These are phyloP conservation scores for Drosophila mojavensis DNA, from an alignment of 1,140 invertebrate genomes.

Conservation along the genomic window DNA sequence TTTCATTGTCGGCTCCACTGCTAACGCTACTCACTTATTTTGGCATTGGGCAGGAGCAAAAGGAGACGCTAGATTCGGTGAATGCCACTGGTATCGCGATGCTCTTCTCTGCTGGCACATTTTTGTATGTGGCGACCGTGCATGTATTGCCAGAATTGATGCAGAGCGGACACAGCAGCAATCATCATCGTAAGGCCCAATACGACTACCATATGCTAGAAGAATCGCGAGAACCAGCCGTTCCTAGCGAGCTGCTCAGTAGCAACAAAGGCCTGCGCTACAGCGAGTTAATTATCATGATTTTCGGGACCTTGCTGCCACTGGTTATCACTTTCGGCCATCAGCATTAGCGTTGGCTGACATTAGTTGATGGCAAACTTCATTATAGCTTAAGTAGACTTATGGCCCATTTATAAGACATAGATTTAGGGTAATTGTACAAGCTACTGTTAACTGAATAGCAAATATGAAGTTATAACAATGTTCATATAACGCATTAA, in stretches of 20 bases:
- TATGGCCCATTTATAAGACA: background rate
- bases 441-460: background rate
- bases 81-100: conserved; percentile 97
- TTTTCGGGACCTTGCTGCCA: conserved; percentile 86
- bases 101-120: conserved; percentile 99
- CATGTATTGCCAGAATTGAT: conserved; percentile 98
- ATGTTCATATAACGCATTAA: too few relatives aligned
- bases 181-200: conserved; percentile 68
- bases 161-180: conserved; percentile 74
- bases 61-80: conserved; percentile 90
- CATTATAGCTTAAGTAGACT: background rate
- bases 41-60: conserved; percentile 94
- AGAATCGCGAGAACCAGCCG: conserved; percentile 37
- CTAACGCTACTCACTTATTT: conserved; percentile 96
- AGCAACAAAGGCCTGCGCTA: conserved; percentile 87
- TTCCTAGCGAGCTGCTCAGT: conserved; percentile 16
- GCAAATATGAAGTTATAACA: background rate
- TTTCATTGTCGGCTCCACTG: conserved; percentile 96
- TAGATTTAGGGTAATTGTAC: background rate
- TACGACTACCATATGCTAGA: conserved; percentile 71
- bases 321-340: conserved; percentile 95
- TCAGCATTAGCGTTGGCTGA: conserved; percentile 89
- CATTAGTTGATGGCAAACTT: background rate
- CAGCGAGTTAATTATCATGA: conserved; percentile 92
- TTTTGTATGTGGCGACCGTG: conserved; percentile 99